These are phyloP conservation scores for Elmis aenea DNA, from an alignment of 2,888 invertebrate genomes.

Conservation along the genomic window DNA sequence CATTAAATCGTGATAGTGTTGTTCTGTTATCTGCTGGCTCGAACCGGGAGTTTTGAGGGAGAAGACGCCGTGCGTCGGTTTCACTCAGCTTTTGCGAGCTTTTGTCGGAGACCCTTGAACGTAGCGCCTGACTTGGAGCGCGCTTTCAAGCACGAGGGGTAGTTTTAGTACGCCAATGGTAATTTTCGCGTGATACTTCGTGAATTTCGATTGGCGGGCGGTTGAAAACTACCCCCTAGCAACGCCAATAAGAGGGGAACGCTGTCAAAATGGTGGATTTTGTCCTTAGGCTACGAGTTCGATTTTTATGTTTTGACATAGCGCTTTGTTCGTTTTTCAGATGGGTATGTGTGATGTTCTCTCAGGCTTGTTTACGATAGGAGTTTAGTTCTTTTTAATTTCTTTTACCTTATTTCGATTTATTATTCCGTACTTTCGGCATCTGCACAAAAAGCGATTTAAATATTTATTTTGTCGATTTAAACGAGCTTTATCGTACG, in stretches of 20 bases:
- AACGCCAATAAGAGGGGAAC: conserved; percentile 44
- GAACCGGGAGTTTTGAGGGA: conserved; percentile 30
- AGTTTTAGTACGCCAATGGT: conserved; percentile 34
- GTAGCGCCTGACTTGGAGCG: conserved; percentile 40
- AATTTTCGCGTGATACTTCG: conserved; percentile 33
- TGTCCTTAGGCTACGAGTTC: conserved; percentile 42
- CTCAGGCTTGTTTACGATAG: conserved; percentile 20
- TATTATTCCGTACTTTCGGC: background rate
- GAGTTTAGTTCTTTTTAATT: conserved; percentile 9
- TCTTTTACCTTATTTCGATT: background rate
- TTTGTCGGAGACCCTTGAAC: conserved; percentile 39
- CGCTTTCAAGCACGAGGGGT: conserved; percentile 28
- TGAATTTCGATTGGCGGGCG: conserved; percentile 39
- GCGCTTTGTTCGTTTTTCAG: conserved; percentile 39
- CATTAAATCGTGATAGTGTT: conserved; percentile 50
- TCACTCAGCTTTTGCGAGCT: conserved; percentile 13
- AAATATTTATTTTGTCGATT: background rate
- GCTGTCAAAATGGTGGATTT: conserved; percentile 45
- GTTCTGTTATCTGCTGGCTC: conserved; percentile 45
- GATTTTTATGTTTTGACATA: conserved; percentile 47
- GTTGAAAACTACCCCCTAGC: conserved; percentile 43
- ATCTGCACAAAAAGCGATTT: background rate
- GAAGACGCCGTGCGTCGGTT: conserved; percentile 15
- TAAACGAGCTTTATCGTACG: no score
- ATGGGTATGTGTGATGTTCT: conserved; percentile 36